Conservation (phyloP, 1,140 invertebrate genomes). For the Drosophila nannoptera region DNA sequence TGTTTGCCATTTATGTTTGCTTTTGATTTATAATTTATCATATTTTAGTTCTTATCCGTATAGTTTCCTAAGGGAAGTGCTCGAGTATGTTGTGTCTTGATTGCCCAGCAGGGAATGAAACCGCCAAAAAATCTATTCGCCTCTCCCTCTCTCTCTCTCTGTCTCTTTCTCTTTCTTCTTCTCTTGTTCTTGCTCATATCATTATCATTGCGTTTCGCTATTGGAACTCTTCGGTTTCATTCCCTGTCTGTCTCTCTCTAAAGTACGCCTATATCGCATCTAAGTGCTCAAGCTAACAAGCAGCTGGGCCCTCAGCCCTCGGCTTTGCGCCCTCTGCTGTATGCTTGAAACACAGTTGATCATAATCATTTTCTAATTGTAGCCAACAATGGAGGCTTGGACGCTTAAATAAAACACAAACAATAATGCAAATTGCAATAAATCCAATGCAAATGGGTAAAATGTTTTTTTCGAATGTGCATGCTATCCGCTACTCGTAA, state of each 20-base stretch:
- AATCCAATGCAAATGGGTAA: conserved; percentile 73
- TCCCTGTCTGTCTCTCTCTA: conserved; percentile 13
- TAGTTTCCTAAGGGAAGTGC: conserved; percentile 16
- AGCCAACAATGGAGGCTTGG: conserved; percentile 79
- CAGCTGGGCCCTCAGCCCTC: conserved; percentile 7
- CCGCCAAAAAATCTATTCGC: not conserved
- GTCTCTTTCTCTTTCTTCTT: too few species aligned
- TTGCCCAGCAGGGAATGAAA: conserved; percentile 26
- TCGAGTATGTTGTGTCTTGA: conserved; percentile 1
- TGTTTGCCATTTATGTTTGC: conserved; percentile 2
- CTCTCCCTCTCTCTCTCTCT: too few species aligned
- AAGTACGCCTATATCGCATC: not conserved
- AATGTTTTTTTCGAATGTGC: conserved; percentile 73
- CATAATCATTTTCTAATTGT: conserved; percentile 77
- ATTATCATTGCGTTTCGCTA: not conserved
- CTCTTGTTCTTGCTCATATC: too few species aligned
- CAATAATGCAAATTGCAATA: conserved; percentile 61
- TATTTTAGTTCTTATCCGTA: conserved; percentile 2
- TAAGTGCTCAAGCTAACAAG: conserved; percentile 19
- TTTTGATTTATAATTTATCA: conserved; percentile 10
- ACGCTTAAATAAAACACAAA: conserved; percentile 79
- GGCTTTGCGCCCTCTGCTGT: not conserved
- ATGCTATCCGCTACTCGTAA: conserved; percentile 49
- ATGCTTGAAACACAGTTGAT: conserved; percentile 46
- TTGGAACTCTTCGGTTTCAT: conserved; percentile 27